A percentile compares a stretch with the other conserved stretches of the same genome.
Evolutionary conservation across 2,113 vertebrate species (phyloP).

Genomic region (Cyanistes caeruleus): DNA sequence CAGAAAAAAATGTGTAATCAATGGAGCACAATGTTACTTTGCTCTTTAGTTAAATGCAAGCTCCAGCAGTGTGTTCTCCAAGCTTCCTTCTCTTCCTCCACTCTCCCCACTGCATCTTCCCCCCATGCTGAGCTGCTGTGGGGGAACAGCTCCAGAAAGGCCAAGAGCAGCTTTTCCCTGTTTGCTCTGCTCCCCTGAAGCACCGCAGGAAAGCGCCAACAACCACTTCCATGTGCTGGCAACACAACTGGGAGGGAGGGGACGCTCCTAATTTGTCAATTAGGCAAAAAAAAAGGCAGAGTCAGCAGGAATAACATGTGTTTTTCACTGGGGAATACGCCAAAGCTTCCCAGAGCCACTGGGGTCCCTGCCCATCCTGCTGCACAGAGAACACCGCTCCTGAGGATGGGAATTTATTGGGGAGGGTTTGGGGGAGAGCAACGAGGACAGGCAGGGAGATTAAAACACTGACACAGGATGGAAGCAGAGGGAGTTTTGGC

Average conservation of each 20-base stretch:
- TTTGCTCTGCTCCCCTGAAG: background rate
- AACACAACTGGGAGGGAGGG: background rate
- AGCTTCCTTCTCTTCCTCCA: background rate
- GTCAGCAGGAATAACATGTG: background rate
- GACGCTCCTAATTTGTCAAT: background rate
- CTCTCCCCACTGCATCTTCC: background rate
- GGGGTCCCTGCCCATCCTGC: background rate
- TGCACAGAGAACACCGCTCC: background rate
- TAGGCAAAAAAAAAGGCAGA: background rate
- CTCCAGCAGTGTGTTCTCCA: background rate
- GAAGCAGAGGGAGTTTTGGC: background rate
- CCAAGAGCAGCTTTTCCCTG: background rate
- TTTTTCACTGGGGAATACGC: background rate
- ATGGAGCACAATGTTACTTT: constrained; percentile 73
- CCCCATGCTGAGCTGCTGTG: background rate
- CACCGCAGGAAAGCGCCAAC: background rate
- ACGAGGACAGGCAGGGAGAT: background rate
- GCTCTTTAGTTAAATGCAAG: constrained; percentile 73
- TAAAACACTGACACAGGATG: background rate
- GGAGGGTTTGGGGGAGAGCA: background rate
- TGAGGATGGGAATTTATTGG: background rate
- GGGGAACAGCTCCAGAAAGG: background rate
- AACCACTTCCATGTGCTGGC: rapidly evolving
- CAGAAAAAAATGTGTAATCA: constrained; percentile 78
- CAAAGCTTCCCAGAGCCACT: background rate